Base-by-base conservation (phyloP, 1,140 invertebrate genomes). In the Zaprionus kolodkinae region DNA sequence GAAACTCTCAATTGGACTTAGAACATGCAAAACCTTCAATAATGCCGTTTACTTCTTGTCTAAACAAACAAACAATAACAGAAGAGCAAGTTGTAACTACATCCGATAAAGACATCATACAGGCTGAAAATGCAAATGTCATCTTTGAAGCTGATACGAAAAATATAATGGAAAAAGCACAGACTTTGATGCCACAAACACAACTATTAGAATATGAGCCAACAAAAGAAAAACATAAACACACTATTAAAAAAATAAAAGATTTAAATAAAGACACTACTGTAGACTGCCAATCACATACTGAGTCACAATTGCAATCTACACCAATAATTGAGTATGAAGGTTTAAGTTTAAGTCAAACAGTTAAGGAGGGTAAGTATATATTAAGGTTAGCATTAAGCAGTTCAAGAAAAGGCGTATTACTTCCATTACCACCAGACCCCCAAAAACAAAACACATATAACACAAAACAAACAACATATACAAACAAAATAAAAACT, bases 371-470 rank as follows among this genome's bases (percentile, higher is more conserved):
- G 65, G 85, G 85, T 88, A 89, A 90, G 85, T 88, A 88, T 73
- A 17, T 12, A 27, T 12, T 30, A 65, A 79, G 73, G 64, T 65
- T 57, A 67, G 45, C 3, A 10, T 52, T 84, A 75, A 78, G 63
- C 65, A 79, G 72, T 54, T 79, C 36, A 70, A 84, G 21, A 65
- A 75, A 89, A 85, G 85, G 85, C 85, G 85, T 92, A 87, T 87
- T 92, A 92, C 91, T 92, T 87, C 62, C 64, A 81, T 68, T 72
- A 57, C 56, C 10, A 62, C 25, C 50, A 43, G 67, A 74, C 82
- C 81, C 81, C 45, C 21, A 54, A 74, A 71, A 64, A 79, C 55
- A 78, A 92, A 92, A 80, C 91, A 91, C 91, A 92, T 91, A 91
- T 82, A 77, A 92, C 89, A 92, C 88, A 90, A 67, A 88, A 83